A percentile compares a stretch with the other conserved stretches of the same genome.
Conservation (phyloP, 2,797 vertebrate genomes). For the Clarias fuscus region DNA sequence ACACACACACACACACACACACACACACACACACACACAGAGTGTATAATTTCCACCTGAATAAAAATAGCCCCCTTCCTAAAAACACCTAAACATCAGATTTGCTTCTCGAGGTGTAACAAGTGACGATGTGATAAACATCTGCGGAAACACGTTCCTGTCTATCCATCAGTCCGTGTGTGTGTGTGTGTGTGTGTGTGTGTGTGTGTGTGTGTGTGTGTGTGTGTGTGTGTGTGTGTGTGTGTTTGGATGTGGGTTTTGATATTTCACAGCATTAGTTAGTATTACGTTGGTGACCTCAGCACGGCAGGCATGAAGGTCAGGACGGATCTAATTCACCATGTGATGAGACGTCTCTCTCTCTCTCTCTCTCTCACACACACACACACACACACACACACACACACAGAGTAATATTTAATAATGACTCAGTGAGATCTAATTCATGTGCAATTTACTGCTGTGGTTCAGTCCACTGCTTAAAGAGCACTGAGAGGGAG, state of each 20-base stretch:
- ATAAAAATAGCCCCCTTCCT: background rate
- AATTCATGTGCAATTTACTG: slow-evolving; percentile 28
- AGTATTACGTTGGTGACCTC: background rate
- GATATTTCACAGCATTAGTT: no score
- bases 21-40: background rate
- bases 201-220: background rate
- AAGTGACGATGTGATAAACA: background rate
- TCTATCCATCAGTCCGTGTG: background rate
- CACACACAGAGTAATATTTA: background rate
- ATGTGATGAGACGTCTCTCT: background rate
- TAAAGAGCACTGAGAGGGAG: background rate
- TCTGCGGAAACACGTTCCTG: background rate
- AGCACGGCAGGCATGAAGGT: slow-evolving; percentile 2
- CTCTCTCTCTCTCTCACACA: no score
- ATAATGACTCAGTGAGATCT: background rate
- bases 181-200: background rate
- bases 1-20: slow-evolving; percentile 1
- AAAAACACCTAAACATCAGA: background rate
- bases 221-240: background rate
- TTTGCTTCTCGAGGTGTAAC: background rate
- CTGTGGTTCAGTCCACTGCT: background rate
- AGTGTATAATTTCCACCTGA: background rate
- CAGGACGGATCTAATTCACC: background rate
- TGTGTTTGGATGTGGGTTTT: background rate
- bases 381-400: slow-evolving; percentile 12